A percentile compares a stretch with the other conserved stretches of the same genome.
Evolutionary conservation across 2,113 vertebrate species (phyloP).

Genomic region (Calcarius ornatus): DNA sequence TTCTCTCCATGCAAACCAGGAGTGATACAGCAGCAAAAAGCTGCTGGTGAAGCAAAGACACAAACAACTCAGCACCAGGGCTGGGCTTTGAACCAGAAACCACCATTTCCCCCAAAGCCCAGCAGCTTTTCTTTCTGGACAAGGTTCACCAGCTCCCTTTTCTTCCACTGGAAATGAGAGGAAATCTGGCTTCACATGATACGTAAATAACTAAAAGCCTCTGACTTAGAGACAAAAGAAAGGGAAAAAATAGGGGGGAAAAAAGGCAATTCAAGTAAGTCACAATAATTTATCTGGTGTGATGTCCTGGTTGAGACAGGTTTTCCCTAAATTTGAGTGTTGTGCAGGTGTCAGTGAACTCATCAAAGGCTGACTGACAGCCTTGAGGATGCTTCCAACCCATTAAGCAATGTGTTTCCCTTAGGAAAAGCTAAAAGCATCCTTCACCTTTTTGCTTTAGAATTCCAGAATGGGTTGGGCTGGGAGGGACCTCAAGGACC

Average conservation of each 20-base stretch:
- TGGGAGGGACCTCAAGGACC: neutral
- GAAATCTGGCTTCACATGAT: neutral
- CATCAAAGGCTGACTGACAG: neutral
- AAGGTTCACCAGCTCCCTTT: neutral
- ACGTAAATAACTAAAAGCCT: neutral
- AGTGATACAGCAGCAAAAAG: neutral
- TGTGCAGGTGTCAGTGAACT: neutral
- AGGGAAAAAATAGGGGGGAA: accelerated
- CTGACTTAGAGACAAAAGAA: neutral
- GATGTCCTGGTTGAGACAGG: neutral
- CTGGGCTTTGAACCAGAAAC: neutral
- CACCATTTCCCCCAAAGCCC: neutral
- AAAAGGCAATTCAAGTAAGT: neutral
- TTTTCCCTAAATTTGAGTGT: neutral
- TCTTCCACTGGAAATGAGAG: neutral
- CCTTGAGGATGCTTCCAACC: neutral
- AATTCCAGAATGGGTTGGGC: neutral
- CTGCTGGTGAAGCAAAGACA: too few relatives aligned
- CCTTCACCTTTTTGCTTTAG: neutral
- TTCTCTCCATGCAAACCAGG: neutral
- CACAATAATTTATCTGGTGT: neutral
- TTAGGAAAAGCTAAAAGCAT: neutral
- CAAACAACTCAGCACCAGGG: neutral
- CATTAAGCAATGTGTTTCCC: neutral
- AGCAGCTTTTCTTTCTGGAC: neutral